Conservation (phyloP, 2,797 vertebrate species). For the Hippoglossus hippoglossus region DNA sequence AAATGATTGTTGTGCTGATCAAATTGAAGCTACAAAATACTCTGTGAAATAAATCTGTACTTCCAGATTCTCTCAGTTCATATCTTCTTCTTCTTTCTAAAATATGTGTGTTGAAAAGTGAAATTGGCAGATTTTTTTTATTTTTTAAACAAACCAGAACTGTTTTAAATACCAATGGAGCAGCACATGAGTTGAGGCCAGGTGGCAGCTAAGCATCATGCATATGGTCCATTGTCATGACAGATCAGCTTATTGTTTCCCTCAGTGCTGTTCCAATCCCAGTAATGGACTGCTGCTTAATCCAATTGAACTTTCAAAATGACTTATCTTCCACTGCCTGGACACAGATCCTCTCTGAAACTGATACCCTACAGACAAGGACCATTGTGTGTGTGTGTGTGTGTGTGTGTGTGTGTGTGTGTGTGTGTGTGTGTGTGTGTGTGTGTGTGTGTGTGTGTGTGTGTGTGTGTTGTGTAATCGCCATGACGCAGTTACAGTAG, state of each 20-base stretch:
- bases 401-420: slow-evolving; percentile 19
- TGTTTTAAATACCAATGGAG: not conserved
- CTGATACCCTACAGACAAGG: slow-evolving; percentile 52
- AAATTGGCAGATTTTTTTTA: not conserved
- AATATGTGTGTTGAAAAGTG: not conserved
- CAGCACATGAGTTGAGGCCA: slow-evolving; percentile 38
- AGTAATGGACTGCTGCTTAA: slow-evolving; percentile 75
- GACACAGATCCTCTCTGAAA: slow-evolving; percentile 52
- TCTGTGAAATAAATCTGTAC: not conserved
- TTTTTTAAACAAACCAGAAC: too few species aligned
- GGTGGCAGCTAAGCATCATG: slow-evolving; percentile 57
- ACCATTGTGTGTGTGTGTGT: slow-evolving; percentile 19
- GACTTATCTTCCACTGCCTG: slow-evolving; percentile 48
- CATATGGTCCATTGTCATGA: slow-evolving; percentile 68
- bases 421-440: slow-evolving; percentile 23
- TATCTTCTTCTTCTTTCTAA: not conserved
- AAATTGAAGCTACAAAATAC: too few species aligned
- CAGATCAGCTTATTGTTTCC: slow-evolving; percentile 63
- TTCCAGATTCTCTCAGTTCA: too few species aligned
- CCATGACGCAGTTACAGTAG: not conserved
- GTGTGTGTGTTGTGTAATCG: not conserved
- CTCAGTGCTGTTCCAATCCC: slow-evolving; percentile 66
- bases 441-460: slow-evolving; percentile 16
- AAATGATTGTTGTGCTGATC: too few species aligned
- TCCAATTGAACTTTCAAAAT: slow-evolving; percentile 70